phyloP scores from a whole-genome alignment of 2,888 invertebrate species.

The Morpho deidamia region DNA sequence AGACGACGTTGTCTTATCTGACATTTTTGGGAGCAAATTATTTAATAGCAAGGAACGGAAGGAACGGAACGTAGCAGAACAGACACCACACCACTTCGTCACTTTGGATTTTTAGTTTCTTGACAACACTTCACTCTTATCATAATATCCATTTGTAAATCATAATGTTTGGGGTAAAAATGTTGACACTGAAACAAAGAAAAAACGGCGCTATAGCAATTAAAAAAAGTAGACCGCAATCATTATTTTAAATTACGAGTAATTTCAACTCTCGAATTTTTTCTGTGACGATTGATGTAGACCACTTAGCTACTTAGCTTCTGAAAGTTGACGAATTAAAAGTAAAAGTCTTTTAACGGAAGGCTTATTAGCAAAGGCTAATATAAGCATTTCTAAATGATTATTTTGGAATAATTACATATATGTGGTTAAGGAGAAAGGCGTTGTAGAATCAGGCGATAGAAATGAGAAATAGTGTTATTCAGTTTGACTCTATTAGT shows the following conservation, averaged over 20 bases:
- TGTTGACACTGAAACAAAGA: slow-evolving; percentile 76
- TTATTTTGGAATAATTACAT: slow-evolving; percentile 32
- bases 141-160: slow-evolving; percentile 79
- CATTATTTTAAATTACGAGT: background rate
- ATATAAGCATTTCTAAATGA: slow-evolving; percentile 44
- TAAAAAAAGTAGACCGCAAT: background rate
- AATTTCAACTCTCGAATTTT: background rate
- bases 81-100: slow-evolving; percentile 75
- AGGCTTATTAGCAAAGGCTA: background rate
- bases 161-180: slow-evolving; percentile 78
- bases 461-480: slow-evolving; percentile 26
- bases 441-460: slow-evolving; percentile 33
- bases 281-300: background rate
- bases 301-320: background rate
- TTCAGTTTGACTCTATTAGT: background rate
- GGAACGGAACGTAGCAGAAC: slow-evolving; percentile 68
- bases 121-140: slow-evolving; percentile 78
- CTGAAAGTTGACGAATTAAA: slow-evolving; percentile 22
- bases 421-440: slow-evolving; percentile 61
- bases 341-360: slow-evolving; percentile 1
- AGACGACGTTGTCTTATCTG: slow-evolving; percentile 71
- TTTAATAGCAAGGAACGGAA: slow-evolving; percentile 26
- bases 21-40: slow-evolving; percentile 47
- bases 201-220: slow-evolving; percentile 26
- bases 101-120: slow-evolving; percentile 78